A percentile compares a stretch with the other conserved stretches of the same genome.
Conservation (phyloP, 2,113 vertebrate species). For the Limnothrissa miodon region DNA sequence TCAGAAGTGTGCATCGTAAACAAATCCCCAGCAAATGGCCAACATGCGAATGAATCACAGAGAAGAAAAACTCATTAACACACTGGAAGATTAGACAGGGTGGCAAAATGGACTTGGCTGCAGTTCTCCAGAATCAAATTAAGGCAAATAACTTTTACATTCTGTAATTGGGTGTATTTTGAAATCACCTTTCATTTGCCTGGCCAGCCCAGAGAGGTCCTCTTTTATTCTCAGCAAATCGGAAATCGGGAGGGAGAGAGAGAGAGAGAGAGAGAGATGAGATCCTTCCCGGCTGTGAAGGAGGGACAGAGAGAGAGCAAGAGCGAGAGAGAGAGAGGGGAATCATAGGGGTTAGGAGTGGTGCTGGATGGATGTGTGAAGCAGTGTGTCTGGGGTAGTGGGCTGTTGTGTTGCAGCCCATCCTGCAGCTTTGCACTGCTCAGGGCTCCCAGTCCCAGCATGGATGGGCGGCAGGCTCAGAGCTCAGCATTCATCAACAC, state of each 20-base stretch:
- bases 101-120: neutral
- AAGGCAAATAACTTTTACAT: neutral
- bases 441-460: neutral
- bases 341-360: neutral
- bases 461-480: neutral
- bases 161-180: neutral
- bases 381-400: neutral
- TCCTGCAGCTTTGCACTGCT: neutral
- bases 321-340: neutral
- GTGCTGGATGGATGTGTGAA: neutral
- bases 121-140: neutral
- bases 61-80: neutral
- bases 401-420: neutral
- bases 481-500: neutral
- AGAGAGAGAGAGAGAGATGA: neutral
- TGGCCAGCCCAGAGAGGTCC: neutral
- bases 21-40: neutral
- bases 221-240: neutral
- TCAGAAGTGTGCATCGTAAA: neutral
- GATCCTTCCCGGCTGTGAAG: too few species aligned
- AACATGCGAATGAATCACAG: neutral
- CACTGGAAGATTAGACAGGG: neutral
- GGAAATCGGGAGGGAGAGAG: neutral
- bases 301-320: neutral
- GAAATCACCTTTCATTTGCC: neutral